phyloP scores from a whole-genome alignment of 1,140 invertebrate genomes.

The Heliconius hermathena region DNA sequence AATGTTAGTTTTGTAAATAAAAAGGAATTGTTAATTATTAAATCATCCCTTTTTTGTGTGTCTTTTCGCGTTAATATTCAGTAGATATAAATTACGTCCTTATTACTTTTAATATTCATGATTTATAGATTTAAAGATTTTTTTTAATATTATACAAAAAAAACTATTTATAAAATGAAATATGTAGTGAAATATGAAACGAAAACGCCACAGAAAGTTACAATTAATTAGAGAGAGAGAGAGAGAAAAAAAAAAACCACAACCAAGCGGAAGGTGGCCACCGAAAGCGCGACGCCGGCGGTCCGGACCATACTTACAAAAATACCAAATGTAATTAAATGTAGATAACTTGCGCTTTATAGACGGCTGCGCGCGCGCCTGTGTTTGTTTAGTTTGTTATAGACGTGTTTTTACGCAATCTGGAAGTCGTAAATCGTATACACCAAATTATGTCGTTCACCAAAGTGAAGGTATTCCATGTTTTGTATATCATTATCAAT shows the following conservation, averaged over 20 bases:
- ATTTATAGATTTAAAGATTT: no score
- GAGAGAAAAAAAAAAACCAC: constrained; percentile 12
- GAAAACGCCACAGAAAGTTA: not conserved
- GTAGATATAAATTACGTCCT: no score
- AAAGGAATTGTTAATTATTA: no score
- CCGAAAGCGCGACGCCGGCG: constrained; percentile 64
- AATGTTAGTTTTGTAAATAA: no score
- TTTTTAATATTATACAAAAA: no score
- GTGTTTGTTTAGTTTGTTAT: constrained; percentile 79
- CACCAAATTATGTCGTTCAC: constrained; percentile 79
- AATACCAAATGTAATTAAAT: constrained; percentile 81
- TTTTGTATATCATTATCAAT: constrained; percentile 9
- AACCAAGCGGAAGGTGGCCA: constrained; percentile 51
- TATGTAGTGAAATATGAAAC: not conserved
- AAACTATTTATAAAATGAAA: no score
- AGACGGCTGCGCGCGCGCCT: constrained; percentile 74
- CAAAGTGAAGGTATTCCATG: constrained; percentile 59
- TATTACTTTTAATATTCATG: no score
- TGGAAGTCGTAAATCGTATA: constrained; percentile 79
- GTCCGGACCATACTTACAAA: constrained; percentile 75
- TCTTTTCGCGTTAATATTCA: no score
- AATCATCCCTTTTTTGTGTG: no score
- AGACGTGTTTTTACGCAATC: constrained; percentile 80
- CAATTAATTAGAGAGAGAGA: not conserved
- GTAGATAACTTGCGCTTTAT: constrained; percentile 80